These are phyloP conservation scores for Melinaea marsaeus DNA, from an alignment of 2,888 invertebrate genomes.

Conservation along the genomic window DNA sequence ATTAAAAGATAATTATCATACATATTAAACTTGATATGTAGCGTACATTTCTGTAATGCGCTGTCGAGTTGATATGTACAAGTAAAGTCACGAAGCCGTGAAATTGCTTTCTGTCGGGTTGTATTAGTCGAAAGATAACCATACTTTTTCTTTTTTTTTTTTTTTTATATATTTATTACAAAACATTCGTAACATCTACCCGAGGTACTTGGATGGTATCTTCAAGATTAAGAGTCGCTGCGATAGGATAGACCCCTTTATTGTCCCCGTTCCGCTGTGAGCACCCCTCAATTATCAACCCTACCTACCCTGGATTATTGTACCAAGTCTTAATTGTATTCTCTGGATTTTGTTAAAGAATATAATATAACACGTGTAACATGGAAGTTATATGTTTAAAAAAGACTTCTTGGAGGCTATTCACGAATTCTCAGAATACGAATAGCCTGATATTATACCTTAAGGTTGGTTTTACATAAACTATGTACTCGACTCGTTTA, in stretches of 20 bases:
- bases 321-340: slow-evolving; percentile 10
- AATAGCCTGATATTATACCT: slow-evolving; percentile 13
- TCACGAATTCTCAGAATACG: neutral
- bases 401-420: too few relatives aligned
- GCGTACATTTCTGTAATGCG: neutral
- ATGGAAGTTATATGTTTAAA: too few relatives aligned
- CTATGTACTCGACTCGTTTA: slow-evolving; percentile 19
- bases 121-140: neutral
- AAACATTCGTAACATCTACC: neutral
- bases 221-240: slow-evolving; percentile 18
- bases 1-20: too few relatives aligned
- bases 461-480: slow-evolving; percentile 11
- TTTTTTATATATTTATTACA: neutral
- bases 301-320: slow-evolving; percentile 14
- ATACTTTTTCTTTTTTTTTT: neutral
- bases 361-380: neutral
- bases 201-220: neutral
- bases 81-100: neutral
- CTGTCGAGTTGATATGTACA: neutral
- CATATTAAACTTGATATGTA: slow-evolving; percentile 3
- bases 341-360: neutral
- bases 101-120: neutral
- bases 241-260: slow-evolving; percentile 10
- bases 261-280: slow-evolving; percentile 17
- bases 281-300: slow-evolving; percentile 19